These are phyloP conservation scores for Echinarachnius parma DNA, from an alignment of 53 echinoderm and acorn worm genomes.

Conservation along the genomic window DNA sequence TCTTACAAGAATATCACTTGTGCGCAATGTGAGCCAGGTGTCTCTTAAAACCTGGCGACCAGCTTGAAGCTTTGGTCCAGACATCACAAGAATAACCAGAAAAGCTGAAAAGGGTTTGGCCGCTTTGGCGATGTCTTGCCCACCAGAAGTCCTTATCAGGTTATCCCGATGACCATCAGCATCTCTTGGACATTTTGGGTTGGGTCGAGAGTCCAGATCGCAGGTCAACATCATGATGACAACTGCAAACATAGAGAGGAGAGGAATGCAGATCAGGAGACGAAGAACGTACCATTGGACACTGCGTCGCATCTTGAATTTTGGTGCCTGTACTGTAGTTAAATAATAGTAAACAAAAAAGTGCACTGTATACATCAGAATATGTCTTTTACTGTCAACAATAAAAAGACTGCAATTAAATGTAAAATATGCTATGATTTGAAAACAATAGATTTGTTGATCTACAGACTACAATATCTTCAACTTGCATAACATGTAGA, in stretches of 20 bases:
- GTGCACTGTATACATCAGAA: too few species aligned
- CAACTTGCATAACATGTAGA: too few species aligned
- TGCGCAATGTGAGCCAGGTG: conserved; percentile 72
- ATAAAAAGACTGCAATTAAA: too few species aligned
- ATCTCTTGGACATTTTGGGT: not conserved
- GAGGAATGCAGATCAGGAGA: conserved; percentile 53
- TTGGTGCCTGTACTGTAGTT: too few species aligned
- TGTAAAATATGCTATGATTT: too few species aligned
- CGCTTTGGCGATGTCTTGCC: not conserved
- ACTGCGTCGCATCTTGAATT: conserved; percentile 14
- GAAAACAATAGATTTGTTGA: too few species aligned
- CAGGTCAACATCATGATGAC: conserved; percentile 52
- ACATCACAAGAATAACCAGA: conserved; percentile 76
- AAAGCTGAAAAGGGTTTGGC: conserved; percentile 53
- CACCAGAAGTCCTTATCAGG: not conserved
- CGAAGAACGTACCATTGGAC: conserved; percentile 25
- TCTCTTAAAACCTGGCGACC: conserved; percentile 62
- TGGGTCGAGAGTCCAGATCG: not conserved
- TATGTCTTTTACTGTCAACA: too few species aligned
- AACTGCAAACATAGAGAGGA: conserved; percentile 53
- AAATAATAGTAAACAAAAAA: too few species aligned
- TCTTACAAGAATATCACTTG: conserved; percentile 43
- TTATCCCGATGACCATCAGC: not conserved
- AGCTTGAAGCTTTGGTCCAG: conserved; percentile 59
- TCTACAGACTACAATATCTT: too few species aligned